Percentiles rank a stretch among this genome's conserved stretches.
These are phyloP conservation scores for Sylvilagus floridanus DNA, from an alignment of 2,797 vertebrate species.

Conservation along the genomic window DNA sequence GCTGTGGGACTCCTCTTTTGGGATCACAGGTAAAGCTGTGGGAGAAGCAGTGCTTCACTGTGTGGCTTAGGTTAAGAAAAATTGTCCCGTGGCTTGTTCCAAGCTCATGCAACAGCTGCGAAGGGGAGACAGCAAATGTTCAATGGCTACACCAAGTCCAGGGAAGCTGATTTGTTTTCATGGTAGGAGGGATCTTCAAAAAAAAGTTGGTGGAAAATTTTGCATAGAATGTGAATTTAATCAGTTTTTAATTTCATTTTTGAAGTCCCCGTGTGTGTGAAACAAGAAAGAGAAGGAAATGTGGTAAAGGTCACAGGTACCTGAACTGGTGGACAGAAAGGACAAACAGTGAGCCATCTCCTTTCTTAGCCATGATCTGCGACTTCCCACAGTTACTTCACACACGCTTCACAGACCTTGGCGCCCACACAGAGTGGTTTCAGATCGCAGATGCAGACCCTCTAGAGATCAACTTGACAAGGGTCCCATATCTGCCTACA, in stretches of 20 bases:
- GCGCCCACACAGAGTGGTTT: background rate
- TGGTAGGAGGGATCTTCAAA: background rate
- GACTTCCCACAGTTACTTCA: background rate
- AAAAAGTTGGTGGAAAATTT: too few relatives aligned
- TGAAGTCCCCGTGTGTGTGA: too few relatives aligned
- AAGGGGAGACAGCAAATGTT: background rate
- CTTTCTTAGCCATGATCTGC: background rate
- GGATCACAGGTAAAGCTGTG: background rate
- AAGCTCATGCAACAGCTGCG: background rate
- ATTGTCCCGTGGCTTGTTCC: background rate
- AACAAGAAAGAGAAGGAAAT: background rate
- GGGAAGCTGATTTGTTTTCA: background rate
- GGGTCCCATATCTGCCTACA: background rate
- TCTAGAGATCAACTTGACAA: background rate
- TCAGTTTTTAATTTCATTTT: too few relatives aligned
- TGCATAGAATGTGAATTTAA: too few relatives aligned
- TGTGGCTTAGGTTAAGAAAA: background rate
- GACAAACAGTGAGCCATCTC: background rate
- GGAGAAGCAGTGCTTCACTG: background rate
- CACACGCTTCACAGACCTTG: background rate
- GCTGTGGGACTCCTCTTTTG: background rate
- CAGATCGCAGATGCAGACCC: background rate
- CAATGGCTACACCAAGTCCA: background rate
- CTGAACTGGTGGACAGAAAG: background rate
- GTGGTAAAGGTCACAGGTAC: background rate